These are phyloP conservation scores for Galerucella pusilla DNA, from an alignment of 2,888 invertebrate species.

Conservation along the genomic window DNA sequence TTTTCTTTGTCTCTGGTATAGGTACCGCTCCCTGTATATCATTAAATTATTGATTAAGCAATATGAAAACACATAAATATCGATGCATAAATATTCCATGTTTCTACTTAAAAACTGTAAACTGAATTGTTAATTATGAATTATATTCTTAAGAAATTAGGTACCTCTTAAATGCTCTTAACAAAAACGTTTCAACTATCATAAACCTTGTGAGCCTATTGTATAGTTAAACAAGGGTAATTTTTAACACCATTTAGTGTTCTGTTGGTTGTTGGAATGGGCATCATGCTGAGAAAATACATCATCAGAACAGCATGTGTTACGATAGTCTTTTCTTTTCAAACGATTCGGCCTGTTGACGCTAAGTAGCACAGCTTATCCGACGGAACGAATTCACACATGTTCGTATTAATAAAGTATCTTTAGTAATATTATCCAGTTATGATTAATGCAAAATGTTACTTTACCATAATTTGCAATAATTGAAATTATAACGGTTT, in stretches of 20 bases:
- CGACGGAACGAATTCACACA: constrained; percentile 24
- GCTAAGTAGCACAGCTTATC: constrained; percentile 40
- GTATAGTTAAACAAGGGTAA: constrained; percentile 16
- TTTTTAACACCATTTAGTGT: constrained; percentile 46
- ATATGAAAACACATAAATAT: neutral
- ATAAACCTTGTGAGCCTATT: constrained; percentile 19
- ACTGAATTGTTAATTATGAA: neutral
- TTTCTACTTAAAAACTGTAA: no score
- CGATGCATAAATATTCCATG: neutral
- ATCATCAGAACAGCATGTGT: constrained; percentile 57
- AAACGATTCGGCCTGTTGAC: constrained; percentile 33
- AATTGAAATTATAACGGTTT: no score
- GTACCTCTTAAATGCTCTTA: neutral
- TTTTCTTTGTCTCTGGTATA: no score
- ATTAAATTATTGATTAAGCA: neutral
- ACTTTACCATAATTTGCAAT: no score
- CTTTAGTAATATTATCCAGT: no score
- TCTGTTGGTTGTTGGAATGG: constrained; percentile 46
- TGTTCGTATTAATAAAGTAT: neutral
- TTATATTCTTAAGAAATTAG: neutral
- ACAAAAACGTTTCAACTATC: constrained; percentile 4
- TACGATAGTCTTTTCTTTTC: constrained; percentile 42
- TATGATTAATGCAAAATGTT: no score
- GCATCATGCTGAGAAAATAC: constrained; percentile 61
- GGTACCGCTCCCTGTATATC: no score